A percentile compares a stretch with the other conserved stretches of the same genome.
Conservation (phyloP, 2,888 invertebrate genomes). For the Latrodectus hesperus region DNA sequence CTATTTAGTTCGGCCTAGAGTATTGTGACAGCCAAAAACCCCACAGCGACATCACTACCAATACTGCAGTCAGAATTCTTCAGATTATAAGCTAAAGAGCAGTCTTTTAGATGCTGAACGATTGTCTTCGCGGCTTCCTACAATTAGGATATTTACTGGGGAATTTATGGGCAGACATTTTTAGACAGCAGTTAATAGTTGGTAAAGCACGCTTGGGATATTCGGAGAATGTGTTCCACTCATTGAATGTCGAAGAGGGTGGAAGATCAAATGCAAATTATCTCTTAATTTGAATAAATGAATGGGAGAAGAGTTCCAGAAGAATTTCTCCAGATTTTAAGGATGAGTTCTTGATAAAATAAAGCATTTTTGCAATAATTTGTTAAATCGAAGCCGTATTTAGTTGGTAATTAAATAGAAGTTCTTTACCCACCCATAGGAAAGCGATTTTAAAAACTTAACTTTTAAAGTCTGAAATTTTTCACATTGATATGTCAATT, state of each 20-base stretch:
- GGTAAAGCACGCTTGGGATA: neutral
- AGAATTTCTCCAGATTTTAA: neutral
- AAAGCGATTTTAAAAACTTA: too few relatives aligned
- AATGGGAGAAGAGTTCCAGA: neutral
- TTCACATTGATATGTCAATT: too few relatives aligned
- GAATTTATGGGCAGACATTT: conserved; percentile 27
- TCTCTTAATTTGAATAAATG: conserved; percentile 15
- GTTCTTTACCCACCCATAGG: too few relatives aligned
- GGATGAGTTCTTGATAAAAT: too few relatives aligned
- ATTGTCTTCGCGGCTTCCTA: conserved; percentile 8
- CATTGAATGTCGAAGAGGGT: neutral
- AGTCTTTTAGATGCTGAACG: conserved; percentile 3
- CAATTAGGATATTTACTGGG: neutral
- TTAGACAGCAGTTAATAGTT: conserved; percentile 26
- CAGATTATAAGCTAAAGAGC: conserved; percentile 26
- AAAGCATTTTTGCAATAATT: too few relatives aligned
- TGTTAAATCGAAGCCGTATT: too few relatives aligned
- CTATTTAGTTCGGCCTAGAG: conserved; percentile 25
- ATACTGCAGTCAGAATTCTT: conserved; percentile 24
- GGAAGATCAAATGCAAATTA: conserved; percentile 22
- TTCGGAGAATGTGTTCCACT: conserved; percentile 1
- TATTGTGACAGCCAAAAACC: conserved; percentile 39
- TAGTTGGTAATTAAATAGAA: too few relatives aligned
- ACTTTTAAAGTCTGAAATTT: too few relatives aligned
- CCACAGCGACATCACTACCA: conserved; percentile 14